Base-by-base conservation (phyloP, 1,140 invertebrate genomes). In the Rhopalosiphum padi region DNA sequence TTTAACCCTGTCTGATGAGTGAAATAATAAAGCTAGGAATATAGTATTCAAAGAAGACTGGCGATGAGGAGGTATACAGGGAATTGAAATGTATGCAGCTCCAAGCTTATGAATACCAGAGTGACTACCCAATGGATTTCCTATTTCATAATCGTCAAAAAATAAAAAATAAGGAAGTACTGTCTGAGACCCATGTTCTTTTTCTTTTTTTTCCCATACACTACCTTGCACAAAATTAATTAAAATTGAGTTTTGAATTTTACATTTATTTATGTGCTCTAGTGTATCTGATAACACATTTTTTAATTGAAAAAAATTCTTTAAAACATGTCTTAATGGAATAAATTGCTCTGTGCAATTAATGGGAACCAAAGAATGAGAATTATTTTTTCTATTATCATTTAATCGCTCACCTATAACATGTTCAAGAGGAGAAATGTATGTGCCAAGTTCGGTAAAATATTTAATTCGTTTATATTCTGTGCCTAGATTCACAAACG, bases 41-140 rank as follows among this genome's bases (percentile, higher is more conserved):
- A 94, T 94, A 93, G 94, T 94, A 35, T 93, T 93, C 43, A 94
- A 51, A 90, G 93, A 94, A 51, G 94, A 94, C 21, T 93, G 91
- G 51, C 51, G 90, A 88, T 94, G 60, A 25, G 94, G 93, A 22
- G 94, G 94, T 60, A 94, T 93, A 88, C 92, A 94, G 23, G 93
- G 91, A 18, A 94, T 77, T 23, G 87, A 83, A 43, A 92, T 35
- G 37, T 94, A 94, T 35, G 94, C 94, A 43, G 53, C 94, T 30
- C 91, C 82, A n/a, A 94, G 55, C 91, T 94, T 94, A 48, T 94
- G 68, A 41, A 94, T 48, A 30, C 91, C 93, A 5, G 94, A 68
- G 30, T 93, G 91, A 18, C 94, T 94, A 43, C 94, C 94, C 8
- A 94, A 53, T 8, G 94, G 91, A 94, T 94, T 94, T 18, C 93